These are phyloP conservation scores for Diachasmimorpha longicaudata DNA, from an alignment of 1,140 invertebrate species.

Conservation along the genomic window DNA sequence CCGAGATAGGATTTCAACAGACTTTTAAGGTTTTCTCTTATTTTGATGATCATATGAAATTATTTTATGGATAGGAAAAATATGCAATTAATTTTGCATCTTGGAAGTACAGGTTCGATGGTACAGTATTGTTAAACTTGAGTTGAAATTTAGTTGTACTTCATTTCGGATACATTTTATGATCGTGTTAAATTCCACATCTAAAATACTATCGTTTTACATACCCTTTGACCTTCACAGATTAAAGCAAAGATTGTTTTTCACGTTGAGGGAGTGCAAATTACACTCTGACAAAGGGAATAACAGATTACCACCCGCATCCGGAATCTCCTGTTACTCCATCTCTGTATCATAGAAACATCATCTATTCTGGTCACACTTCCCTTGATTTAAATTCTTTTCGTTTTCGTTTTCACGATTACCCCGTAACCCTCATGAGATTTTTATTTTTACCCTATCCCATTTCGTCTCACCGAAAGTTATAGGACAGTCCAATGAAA, in stretches of 20 bases:
- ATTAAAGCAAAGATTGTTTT: neutral
- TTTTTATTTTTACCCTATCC: conserved; percentile 35
- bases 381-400: neutral
- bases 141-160: too few relatives aligned
- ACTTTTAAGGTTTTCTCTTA: too few relatives aligned
- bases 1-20: too few relatives aligned
- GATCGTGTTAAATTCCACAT: too few relatives aligned
- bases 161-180: too few relatives aligned
- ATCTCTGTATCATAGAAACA: conserved; percentile 8
- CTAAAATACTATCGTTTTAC: too few relatives aligned
- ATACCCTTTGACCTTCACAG: too few relatives aligned
- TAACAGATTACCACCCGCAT: conserved; percentile 24
- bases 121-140: too few relatives aligned
- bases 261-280: neutral
- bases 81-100: too few relatives aligned
- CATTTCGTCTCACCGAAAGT: neutral
- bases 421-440: neutral
- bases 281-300: neutral
- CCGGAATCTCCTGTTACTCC: conserved; percentile 5
- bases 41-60: too few relatives aligned
- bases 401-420: conserved; percentile 4
- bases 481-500: neutral
- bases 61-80: too few relatives aligned
- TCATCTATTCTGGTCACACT: neutral
- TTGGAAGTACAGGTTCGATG: too few relatives aligned